A percentile compares a stretch with the other conserved stretches of the same genome.
Evolutionary conservation across 30 jellyfish, hydroid and myxozoan species (phyloP).

Genomic region (Hydractinia symbiolongicarpus): DNA sequence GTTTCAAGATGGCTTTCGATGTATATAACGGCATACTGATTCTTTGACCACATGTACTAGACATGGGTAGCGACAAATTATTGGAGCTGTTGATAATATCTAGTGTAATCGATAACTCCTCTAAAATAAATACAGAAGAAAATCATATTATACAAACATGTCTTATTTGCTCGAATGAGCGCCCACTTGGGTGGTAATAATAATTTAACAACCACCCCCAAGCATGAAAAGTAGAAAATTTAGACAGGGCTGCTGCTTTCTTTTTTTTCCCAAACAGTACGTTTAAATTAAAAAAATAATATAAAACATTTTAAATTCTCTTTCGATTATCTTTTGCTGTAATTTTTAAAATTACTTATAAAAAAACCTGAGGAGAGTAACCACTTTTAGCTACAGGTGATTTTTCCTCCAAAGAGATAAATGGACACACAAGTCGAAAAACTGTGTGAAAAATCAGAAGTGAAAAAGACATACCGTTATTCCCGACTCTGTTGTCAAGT

Average conservation of each 20-base stretch:
- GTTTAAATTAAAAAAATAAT: too few species aligned
- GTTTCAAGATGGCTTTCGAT: slow-evolving; percentile 57
- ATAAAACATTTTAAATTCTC: too few species aligned
- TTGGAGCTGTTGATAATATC: slow-evolving; percentile 53
- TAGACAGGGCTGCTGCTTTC: too few species aligned
- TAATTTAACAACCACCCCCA: too few species aligned
- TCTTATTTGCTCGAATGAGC: not conserved
- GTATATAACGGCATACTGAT: slow-evolving; percentile 78
- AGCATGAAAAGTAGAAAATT: too few species aligned
- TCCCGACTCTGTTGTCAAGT: slow-evolving; percentile 68
- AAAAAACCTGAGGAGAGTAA: too few species aligned
- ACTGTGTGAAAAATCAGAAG: not conserved
- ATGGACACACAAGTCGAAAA: not conserved
- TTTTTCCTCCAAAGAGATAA: too few species aligned
- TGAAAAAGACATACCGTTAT: slow-evolving; percentile 42
- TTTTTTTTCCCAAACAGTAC: too few species aligned
- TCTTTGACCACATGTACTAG: slow-evolving; percentile 94
- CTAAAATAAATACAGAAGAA: slow-evolving; percentile 32
- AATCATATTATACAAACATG: not conserved
- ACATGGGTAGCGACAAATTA: slow-evolving; percentile 66
- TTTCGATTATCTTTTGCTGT: not conserved
- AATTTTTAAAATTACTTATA: not conserved
- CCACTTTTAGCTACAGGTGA: too few species aligned
- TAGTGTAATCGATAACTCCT: slow-evolving; percentile 63
- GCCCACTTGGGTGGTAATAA: not conserved